Conservation (phyloP, 2,797 vertebrate genomes). For the Esox masquinongy region DNA sequence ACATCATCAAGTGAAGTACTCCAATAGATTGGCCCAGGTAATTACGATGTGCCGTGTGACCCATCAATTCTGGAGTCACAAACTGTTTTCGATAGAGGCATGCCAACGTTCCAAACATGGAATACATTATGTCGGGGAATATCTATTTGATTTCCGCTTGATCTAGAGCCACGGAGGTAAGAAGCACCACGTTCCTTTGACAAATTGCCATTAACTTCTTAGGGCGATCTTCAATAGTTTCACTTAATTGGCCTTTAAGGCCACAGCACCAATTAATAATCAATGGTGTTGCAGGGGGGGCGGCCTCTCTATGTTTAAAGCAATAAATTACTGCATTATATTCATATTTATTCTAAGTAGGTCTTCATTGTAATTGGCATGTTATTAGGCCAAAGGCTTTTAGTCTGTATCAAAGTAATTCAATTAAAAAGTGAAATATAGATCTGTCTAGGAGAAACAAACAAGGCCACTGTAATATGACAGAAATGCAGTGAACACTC, state of each 20-base stretch:
- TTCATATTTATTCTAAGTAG: constrained; percentile 98
- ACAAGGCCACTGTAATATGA: constrained; percentile 89
- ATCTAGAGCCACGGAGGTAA: constrained; percentile 69
- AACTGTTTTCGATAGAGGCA: constrained; percentile 57
- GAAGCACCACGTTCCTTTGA: constrained; percentile 71
- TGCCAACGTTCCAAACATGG: constrained; percentile 63
- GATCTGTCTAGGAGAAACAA: constrained; percentile 95
- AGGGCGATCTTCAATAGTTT: constrained; percentile 89
- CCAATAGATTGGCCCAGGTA: constrained; percentile 76
- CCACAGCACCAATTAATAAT: constrained; percentile 92
- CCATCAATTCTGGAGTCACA: constrained; percentile 77
- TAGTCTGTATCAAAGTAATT: constrained; percentile 97
- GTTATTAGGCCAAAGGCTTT: constrained; percentile 96
- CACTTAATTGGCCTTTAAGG: constrained; percentile 87
- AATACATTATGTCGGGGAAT: constrained; percentile 76
- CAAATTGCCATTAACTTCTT: constrained; percentile 87
- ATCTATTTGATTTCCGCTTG: constrained; percentile 78
- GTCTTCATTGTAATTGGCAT: constrained; percentile 98
- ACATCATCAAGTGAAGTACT: constrained; percentile 77
- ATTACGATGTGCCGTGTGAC: constrained; percentile 54
- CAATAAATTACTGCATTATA: constrained; percentile 95
- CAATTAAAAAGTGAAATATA: constrained; percentile 96
- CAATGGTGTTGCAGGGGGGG: constrained; percentile 87
- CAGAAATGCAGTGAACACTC: constrained; percentile 86
- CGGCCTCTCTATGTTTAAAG: constrained; percentile 85